phyloP scores from a whole-genome alignment of 92 coral and sea anemone species.

The Porites cylindrica region DNA sequence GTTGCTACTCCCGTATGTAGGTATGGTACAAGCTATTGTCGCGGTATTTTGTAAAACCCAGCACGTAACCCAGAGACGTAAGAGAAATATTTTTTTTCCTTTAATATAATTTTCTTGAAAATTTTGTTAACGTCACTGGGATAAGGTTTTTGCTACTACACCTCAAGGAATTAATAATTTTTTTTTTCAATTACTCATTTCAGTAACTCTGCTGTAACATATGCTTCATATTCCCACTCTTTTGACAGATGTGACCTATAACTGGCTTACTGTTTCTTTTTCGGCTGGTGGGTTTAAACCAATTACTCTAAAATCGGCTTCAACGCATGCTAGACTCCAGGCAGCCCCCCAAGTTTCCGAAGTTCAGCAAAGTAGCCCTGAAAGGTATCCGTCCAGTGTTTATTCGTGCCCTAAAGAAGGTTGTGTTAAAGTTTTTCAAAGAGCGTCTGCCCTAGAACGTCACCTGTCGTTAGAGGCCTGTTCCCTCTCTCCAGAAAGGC shows the following conservation, averaged over 20 bases:
- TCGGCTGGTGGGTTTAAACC: slow-evolving; percentile 30
- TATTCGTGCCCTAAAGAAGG: slow-evolving; percentile 29
- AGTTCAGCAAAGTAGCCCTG: neutral
- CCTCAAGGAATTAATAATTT: too few relatives aligned
- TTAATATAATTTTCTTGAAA: too few relatives aligned
- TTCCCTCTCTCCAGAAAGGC: slow-evolving; percentile 6
- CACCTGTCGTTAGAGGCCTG: slow-evolving; percentile 30
- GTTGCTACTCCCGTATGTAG: too few relatives aligned
- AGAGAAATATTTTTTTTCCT: too few relatives aligned
- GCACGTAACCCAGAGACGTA: too few relatives aligned
- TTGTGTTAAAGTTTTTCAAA: slow-evolving; percentile 2
- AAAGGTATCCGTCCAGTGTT: slow-evolving; percentile 1
- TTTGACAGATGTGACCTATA: neutral
- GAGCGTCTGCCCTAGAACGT: slow-evolving; percentile 10
- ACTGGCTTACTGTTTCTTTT: neutral
- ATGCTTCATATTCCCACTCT: neutral
- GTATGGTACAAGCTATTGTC: too few relatives aligned
- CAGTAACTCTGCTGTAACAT: too few relatives aligned
- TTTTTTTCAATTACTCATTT: too few relatives aligned
- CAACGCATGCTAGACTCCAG: slow-evolving; percentile 18
- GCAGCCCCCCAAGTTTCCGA: neutral
- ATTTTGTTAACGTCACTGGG: too few relatives aligned
- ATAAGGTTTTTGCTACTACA: too few relatives aligned
- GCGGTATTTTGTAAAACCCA: too few relatives aligned
- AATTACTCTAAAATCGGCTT: neutral